phyloP scores from a whole-genome alignment of 2,113 vertebrate genomes.

The Garra rufa region DNA sequence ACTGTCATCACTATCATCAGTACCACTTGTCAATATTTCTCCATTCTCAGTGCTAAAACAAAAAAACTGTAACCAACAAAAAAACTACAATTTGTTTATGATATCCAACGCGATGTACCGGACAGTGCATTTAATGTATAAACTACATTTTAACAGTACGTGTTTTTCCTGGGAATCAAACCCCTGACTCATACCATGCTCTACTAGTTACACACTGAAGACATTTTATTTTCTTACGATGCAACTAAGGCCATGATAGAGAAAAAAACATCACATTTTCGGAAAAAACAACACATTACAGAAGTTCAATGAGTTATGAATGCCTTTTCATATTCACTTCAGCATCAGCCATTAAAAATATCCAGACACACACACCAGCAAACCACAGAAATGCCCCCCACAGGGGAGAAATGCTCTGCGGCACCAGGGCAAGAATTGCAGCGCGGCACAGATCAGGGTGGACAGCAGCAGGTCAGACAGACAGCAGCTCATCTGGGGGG shows the following conservation, averaged over 20 bases:
- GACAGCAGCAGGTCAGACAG: constrained; percentile 10
- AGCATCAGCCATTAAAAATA: not conserved
- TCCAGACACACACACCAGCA: not conserved
- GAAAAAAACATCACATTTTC: not conserved
- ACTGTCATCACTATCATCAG: not conserved
- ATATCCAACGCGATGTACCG: not conserved
- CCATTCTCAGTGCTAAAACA: not conserved
- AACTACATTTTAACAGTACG: not conserved
- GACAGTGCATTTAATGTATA: not conserved
- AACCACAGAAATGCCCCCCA: not conserved
- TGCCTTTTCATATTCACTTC: not conserved
- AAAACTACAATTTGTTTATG: not conserved
- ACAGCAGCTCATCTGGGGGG: constrained; percentile 46
- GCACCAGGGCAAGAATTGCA: constrained; percentile 2
- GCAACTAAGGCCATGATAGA: not conserved
- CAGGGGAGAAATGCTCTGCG: not conserved
- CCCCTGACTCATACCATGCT: not conserved
- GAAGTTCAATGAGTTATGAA: not conserved
- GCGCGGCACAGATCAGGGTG: not conserved
- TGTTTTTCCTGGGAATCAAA: not conserved
- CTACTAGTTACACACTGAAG: not conserved
- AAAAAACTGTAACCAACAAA: not conserved
- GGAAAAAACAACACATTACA: too few species aligned
- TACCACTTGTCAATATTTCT: not conserved
- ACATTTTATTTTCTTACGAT: not conserved